Evolutionary conservation across 1,140 invertebrate species (phyloP), one percentile per base, ranked within the genome.

Genomic region (Tetramorium parvispinum): DNA sequence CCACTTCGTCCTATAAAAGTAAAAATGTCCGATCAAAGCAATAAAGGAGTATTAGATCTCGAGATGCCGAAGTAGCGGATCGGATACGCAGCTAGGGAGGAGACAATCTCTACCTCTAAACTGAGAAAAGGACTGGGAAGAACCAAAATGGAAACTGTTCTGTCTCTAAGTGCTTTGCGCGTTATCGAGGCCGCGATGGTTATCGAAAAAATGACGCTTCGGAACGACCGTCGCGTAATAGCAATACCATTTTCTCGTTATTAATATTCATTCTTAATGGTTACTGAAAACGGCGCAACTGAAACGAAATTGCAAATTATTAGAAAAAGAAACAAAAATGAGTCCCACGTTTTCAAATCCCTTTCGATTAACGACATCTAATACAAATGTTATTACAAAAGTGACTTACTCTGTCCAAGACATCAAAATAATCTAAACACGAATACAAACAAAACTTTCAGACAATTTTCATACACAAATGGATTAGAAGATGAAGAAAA

Each of bases 1-100:
- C 51, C 78, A 81, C 16, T 70, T 70, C 21, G 46, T 81, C 10
- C 49, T 81, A 81, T 81, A 81, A 81, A 81, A 81, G 78, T 81
- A 55, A 70, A 81, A 81, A 81, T 51, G 37, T 70, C 37, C 49
- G 78, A 70, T 70, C 63, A 81, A 81, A 81, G 78, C 61, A 81
- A 81, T 27, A 55, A 81, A 51, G 37, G 21, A 21, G 3, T 57
- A 70, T 70, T 70, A 18, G 5, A 43, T 57, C 8, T 57, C 65
- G 51, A 55, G 10, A 24, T 68, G n/a, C 65, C 18, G 5, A 32
- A 81, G 10, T 43, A 53, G 46, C 63, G 63, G 46, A 68, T 81
- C 32, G 49, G 77, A 68, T 81, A 70, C 49, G 51, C 37, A 49
- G 65, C 65, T 49, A 70, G 21, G 2, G 0, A 18, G 27, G 13